Base-by-base conservation (phyloP, 2,888 invertebrate species). In the Pilophorus perplexus region DNA sequence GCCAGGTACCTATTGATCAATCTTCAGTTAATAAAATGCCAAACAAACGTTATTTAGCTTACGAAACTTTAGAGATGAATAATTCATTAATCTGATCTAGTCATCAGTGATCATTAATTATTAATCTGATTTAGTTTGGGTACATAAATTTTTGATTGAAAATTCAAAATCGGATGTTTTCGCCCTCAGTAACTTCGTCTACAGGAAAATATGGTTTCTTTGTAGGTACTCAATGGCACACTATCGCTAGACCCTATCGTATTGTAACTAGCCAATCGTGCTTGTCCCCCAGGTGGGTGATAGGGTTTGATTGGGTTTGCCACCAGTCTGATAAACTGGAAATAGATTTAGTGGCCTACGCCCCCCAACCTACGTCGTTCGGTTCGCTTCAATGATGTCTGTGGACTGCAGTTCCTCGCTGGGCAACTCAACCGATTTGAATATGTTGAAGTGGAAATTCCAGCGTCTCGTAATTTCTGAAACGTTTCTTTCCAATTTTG, bases 1-100 rank as follows among this genome's bases (percentile, higher is more conserved):
- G 95, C 96, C 71, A 97, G 96, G 96, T 95, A 81, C 14, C 16
- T 12, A n/a, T 16, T 46, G 20, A 23, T 14, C 33, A 8, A 6
- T 33, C 6, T 33, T 6, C 33, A 33, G 6, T 8, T 8, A 10
- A 8, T 8, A 33, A 6, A 8, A 10, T 8, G 10, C 6, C 33
- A 33, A 33, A 6, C 10, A 10, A 10, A 33, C 33, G 6, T 33
- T 8, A 8, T 33, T 33, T 33, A 6, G 6, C 10, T 6, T 33
- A 8, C 33, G 10, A 33, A 10, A 8, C 6, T 8, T 10, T 8
- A 33, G 6, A 10, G 33, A 10, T 6, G 33, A 33, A 33, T 33
- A 8, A 6, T 33, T 10, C 6, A 10, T 33, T 6, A 33, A 33
- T 33, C 33, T 33, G 33, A 33, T 33, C 10, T 33, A 8, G 6